Evolutionary conservation across 2,888 invertebrate species (phyloP).

Genomic region (Bombylius major): DNA sequence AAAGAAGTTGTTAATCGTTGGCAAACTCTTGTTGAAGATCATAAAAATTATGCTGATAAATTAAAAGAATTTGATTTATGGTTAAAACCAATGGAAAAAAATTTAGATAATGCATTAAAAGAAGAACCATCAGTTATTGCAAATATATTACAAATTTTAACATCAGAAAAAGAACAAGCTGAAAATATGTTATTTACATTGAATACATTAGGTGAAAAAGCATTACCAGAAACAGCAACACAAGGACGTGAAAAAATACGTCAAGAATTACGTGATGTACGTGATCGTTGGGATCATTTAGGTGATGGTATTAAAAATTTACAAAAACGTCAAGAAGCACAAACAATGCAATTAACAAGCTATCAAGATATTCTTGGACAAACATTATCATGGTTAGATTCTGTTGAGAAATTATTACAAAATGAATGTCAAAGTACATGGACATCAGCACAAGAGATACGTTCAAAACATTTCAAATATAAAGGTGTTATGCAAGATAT

Average conservation of each 20-base stretch:
- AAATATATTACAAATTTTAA: constrained; percentile 55
- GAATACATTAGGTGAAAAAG: constrained; percentile 68
- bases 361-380: constrained; percentile 79
- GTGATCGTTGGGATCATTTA: constrained; percentile 79
- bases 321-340: constrained; percentile 74
- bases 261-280: constrained; percentile 64
- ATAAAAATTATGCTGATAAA: constrained; percentile 63
- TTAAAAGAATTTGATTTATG: constrained; percentile 62
- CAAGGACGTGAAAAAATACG: constrained; percentile 80
- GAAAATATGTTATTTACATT: constrained; percentile 63
- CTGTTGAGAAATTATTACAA: constrained; percentile 65
- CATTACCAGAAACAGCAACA: constrained; percentile 86
- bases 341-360: constrained; percentile 68
- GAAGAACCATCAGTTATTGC: constrained; percentile 54
- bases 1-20: constrained; percentile 79
- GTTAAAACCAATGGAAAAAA: constrained; percentile 63
- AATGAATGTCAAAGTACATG: constrained; percentile 57
- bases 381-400: constrained; percentile 72
- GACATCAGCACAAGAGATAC: constrained; percentile 71
- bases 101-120: constrained; percentile 48
- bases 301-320: constrained; percentile 71
- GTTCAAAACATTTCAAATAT: constrained; percentile 70
- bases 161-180: constrained; percentile 73
- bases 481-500: constrained; percentile 84
- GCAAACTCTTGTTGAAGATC: constrained; percentile 72